Evolutionary conservation across 1,140 invertebrate genomes (phyloP), one percentile per base, ranked within the genome.

Genomic region (Pseudomyrmex gracilis): DNA sequence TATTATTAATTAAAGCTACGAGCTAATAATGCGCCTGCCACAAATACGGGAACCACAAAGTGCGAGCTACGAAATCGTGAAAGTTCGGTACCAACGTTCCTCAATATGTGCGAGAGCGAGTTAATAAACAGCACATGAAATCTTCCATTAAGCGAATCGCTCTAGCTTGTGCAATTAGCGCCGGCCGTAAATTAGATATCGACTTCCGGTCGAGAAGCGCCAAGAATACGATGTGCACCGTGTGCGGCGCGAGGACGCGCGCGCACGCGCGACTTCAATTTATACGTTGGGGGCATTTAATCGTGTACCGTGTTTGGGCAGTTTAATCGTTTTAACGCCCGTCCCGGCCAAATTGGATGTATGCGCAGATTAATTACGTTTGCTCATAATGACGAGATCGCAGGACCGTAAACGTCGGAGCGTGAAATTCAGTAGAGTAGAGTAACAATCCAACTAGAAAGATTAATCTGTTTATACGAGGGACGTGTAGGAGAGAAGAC

Each of bases 251-350:
- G 43, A 15, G 15, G n/a, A 5, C 20, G 34, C 5, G 53, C 57
- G 73, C 58, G 47, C 47, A 64, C 63, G 58, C 66, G 66, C 53
- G 76, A 80, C 70, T 80, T 80, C 76, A 80, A 80, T 80, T 80
- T 80, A 80, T 80, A 71, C 53, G 53, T 70, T 34, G 34, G 34
- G 76, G 76, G 45, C 66, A 71, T 80, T 80, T 80, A 80, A 80
- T 80, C 76, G 76, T 20, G 66, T 12, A 45, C 53, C 76, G 53
- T 80, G 76, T 80, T 80, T 80, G 66, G 76, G 66, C 76, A 49
- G 66, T 80, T 71, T 80, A 80, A 80, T 80, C 76, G 66, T 80
- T 80, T 80, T 80, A 80, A 80, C 76, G 76, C 76, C 53, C 66
- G 53, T 80, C 66, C 66, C 22, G 20, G n/a, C 43, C n/a, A 80